Conservation (phyloP, 2,797 vertebrate species). For the Pachyuromys duprasi region DNA sequence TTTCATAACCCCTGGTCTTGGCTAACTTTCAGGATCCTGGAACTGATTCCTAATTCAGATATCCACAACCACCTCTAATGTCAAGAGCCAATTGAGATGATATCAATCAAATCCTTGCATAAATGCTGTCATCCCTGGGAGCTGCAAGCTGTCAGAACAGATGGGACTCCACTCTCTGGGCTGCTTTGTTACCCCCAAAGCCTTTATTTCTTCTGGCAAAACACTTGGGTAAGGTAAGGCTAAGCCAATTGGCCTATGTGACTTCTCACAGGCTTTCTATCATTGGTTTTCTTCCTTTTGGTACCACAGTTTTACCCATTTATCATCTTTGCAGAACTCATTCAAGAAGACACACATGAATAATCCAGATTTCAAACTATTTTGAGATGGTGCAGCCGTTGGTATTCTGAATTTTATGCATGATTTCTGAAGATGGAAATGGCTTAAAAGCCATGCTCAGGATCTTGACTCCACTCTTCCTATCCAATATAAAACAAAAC, state of each 20-base stretch:
- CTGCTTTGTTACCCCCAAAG: slow-evolving; percentile 44
- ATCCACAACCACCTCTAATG: slow-evolving; percentile 51
- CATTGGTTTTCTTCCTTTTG: slow-evolving; percentile 44
- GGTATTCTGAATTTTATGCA: slow-evolving; percentile 34
- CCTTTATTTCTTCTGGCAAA: slow-evolving; percentile 60
- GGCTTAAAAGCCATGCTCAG: neutral
- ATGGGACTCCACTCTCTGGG: slow-evolving; percentile 53
- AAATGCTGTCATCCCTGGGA: slow-evolving; percentile 42
- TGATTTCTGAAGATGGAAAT: neutral
- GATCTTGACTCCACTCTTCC: neutral
- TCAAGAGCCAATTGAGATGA: slow-evolving; percentile 69
- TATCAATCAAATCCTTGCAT: slow-evolving; percentile 67
- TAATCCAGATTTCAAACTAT: slow-evolving; percentile 27
- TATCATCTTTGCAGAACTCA: slow-evolving; percentile 40
- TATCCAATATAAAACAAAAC: slow-evolving; percentile 8
- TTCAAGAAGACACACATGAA: slow-evolving; percentile 34
- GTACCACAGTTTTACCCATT: slow-evolving; percentile 28
- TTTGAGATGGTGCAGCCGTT: neutral
- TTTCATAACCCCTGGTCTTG: slow-evolving; percentile 12
- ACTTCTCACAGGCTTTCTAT: slow-evolving; percentile 46
- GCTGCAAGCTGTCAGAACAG: slow-evolving; percentile 75
- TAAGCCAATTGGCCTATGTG: slow-evolving; percentile 58
- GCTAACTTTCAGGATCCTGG: neutral
- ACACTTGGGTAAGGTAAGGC: neutral
- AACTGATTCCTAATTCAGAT: slow-evolving; percentile 64